Evolutionary conservation across 2,113 vertebrate species (phyloP).

Genomic region (Silurus glanis): DNA sequence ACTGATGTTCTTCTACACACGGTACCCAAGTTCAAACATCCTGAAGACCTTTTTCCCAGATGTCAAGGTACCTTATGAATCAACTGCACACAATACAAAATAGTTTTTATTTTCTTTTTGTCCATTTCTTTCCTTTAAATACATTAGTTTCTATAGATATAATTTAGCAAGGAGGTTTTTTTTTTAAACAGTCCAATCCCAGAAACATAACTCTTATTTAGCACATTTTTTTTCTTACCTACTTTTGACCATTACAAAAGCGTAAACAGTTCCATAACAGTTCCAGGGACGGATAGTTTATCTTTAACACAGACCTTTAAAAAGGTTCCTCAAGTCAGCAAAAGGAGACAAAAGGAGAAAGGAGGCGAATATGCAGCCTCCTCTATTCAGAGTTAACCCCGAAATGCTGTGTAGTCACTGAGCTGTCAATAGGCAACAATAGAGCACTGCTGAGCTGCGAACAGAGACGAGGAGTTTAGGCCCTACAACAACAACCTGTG

Average conservation of each 20-base stretch:
- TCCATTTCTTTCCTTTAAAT: background rate
- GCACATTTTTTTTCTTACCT: background rate
- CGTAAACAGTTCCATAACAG: background rate
- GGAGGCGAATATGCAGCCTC: constrained; percentile 34
- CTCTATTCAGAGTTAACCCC: constrained; percentile 51
- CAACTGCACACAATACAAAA: background rate
- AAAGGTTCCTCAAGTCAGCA: constrained; percentile 78
- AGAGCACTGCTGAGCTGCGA: constrained; percentile 31
- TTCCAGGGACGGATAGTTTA: constrained; percentile 70
- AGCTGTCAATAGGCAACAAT: constrained; percentile 46
- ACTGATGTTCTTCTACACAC: constrained; percentile 97
- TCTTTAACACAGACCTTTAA: constrained; percentile 61
- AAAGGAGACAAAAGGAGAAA: constrained; percentile 74
- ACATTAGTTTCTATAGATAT: background rate
- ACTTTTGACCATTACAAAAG: background rate
- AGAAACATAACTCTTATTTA: background rate
- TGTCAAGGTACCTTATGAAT: constrained; percentile 81
- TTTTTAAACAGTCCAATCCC: background rate
- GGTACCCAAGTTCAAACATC: constrained; percentile 91
- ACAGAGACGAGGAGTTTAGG: constrained; percentile 30
- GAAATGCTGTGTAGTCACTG: constrained; percentile 31
- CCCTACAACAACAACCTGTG: constrained; percentile 40
- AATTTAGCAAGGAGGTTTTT: background rate
- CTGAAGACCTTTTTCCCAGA: constrained; percentile 92
- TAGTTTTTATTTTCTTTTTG: background rate